phyloP scores from a whole-genome alignment of 2,888 invertebrate genomes.

The Pharmacophagus antenor region DNA sequence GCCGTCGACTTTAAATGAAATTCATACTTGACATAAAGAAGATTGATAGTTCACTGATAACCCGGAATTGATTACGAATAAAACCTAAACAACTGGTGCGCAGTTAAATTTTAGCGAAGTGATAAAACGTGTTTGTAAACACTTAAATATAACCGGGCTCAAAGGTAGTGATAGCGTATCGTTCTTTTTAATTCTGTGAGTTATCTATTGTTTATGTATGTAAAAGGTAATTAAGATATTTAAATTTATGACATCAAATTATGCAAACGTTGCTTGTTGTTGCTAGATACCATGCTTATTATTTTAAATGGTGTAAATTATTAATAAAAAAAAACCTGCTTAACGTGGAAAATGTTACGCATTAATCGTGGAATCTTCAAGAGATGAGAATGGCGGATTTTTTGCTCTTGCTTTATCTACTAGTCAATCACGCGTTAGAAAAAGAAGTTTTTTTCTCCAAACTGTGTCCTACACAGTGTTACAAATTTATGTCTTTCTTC shows the following conservation, averaged over 20 bases:
- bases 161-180: neutral
- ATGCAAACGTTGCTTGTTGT: neutral
- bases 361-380: too few species aligned
- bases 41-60: slow-evolving; percentile 24
- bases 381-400: too few species aligned
- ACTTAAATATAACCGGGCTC: neutral
- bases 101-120: slow-evolving; percentile 7
- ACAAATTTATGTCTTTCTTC: too few species aligned
- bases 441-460: too few species aligned
- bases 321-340: too few species aligned
- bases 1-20: slow-evolving; percentile 3
- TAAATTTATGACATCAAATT: neutral
- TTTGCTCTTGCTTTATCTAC: too few species aligned
- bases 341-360: too few species aligned
- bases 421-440: too few species aligned
- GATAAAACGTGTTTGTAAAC: slow-evolving; percentile 18
- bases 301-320: neutral
- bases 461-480: too few species aligned
- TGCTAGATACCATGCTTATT: neutral
- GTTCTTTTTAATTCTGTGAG: neutral
- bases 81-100: slow-evolving; percentile 22
- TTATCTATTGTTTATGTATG: neutral
- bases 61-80: slow-evolving; percentile 15
- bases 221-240: neutral
- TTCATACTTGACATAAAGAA: slow-evolving; percentile 11